Percentiles rank a stretch among this genome's conserved stretches.
These are phyloP conservation scores for Lytechinus variegatus DNA, from an alignment of 35 echinoderm and acorn worm genomes.

Conservation along the genomic window DNA sequence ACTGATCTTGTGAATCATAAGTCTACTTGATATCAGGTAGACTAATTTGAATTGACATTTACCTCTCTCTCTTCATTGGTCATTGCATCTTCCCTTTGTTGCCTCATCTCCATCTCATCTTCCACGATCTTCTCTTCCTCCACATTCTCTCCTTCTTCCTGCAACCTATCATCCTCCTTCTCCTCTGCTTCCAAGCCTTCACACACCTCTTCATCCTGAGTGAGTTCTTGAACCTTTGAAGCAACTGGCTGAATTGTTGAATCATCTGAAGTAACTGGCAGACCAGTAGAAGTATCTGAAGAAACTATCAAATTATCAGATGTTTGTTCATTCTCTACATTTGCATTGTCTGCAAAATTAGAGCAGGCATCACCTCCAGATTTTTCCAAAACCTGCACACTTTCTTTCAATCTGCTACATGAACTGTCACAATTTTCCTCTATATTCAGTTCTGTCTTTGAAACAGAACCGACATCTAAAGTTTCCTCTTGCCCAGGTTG, in stretches of 20 bases:
- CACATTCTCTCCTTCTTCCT: conserved; percentile 23
- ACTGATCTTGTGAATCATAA: too few species aligned
- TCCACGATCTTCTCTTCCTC: conserved; percentile 53
- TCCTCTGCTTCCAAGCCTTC: conserved; percentile 70
- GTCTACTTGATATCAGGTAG: too few species aligned
- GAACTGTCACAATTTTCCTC: background rate
- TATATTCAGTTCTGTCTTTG: background rate
- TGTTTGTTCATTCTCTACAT: background rate
- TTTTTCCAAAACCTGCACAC: background rate
- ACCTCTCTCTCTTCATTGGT: conserved; percentile 62
- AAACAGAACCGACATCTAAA: background rate
- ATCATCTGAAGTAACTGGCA: background rate
- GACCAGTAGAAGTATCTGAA: background rate
- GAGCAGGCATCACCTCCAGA: background rate
- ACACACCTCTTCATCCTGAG: background rate
- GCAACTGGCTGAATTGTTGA: background rate
- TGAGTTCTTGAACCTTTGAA: background rate
- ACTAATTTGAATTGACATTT: background rate
- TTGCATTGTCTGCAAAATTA: background rate
- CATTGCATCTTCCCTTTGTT: conserved; percentile 54
- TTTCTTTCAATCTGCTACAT: background rate
- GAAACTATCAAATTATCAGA: background rate
- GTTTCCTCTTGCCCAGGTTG: background rate
- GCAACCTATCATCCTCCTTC: conserved; percentile 41
- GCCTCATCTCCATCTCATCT: conserved; percentile 70